These are phyloP conservation scores for Lacanobia oleracea DNA, from an alignment of 2,888 invertebrate species.

Conservation along the genomic window DNA sequence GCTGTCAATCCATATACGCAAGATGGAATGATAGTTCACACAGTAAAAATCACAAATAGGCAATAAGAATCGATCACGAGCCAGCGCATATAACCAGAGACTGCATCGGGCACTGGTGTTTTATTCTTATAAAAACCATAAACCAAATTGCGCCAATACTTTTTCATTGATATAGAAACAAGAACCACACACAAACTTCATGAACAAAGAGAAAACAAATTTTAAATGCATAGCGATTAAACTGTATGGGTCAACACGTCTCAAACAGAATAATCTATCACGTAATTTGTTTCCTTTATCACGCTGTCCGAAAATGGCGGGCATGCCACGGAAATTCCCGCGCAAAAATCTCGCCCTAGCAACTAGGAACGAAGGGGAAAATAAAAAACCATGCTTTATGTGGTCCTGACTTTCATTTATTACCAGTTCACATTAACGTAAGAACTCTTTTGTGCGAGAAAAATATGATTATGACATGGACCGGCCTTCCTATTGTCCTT, in stretches of 20 bases:
- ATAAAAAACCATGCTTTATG: conserved; percentile 72
- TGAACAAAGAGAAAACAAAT: conserved; percentile 21
- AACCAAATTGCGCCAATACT: background rate
- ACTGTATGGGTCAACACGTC: conserved; percentile 49
- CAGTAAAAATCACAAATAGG: too few species aligned
- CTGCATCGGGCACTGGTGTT: background rate
- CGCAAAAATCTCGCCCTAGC: conserved; percentile 52
- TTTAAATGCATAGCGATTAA: conserved; percentile 47
- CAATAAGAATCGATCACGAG: too few species aligned
- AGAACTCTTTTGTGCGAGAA: conserved; percentile 87
- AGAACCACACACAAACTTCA: background rate
- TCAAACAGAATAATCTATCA: conserved; percentile 62
- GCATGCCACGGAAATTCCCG: conserved; percentile 31
- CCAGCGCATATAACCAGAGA: too few species aligned
- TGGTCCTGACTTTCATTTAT: conserved; percentile 86
- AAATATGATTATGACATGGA: conserved; percentile 89
- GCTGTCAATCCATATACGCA: too few species aligned
- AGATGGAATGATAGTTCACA: too few species aligned
- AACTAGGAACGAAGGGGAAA: conserved; percentile 65
- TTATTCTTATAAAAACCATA: background rate
- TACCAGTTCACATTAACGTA: conserved; percentile 86
- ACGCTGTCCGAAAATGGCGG: conserved; percentile 56
- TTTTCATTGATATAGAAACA: background rate
- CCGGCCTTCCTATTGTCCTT: conserved; percentile 86
- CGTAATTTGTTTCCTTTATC: conserved; percentile 65